Evolutionary conservation across 2,888 invertebrate genomes (phyloP), one percentile per base, ranked within the genome.

Genomic region (Cistogaster globosa): DNA sequence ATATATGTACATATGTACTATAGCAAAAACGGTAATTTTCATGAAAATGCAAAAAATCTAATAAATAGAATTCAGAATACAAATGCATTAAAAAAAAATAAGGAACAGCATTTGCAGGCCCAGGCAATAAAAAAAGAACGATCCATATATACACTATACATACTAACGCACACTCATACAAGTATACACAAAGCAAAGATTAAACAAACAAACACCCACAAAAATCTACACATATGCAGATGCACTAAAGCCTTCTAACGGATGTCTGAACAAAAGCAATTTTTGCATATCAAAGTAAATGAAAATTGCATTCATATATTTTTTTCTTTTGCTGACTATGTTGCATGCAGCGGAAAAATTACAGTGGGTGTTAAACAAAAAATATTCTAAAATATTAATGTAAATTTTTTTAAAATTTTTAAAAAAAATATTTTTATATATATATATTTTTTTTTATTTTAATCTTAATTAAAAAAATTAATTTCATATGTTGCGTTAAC

Each of bases 261-360:
- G 65, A 79, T 76, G 71, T 76, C 79, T 58, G 71, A 76, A 80
- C 79, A 80, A 80, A 76, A 71, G 71, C 71, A 80, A 76, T 69
- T 84, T 84, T 75, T 79, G 69, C 79, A 84, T 84, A 71, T 76
- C 79, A 84, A 84, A 84, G 75, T 79, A 75, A 80, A 75, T 84
- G 58, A 75, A 55, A 84, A 74, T 60, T 84, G 75, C 69, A 83
- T 79, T 79, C 74, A 69, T 57, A 18, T 72, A 3, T 71, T 63
- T 57, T 20, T 51, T 22, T 26, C 0, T 48, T 48, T 51, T 0
- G 22, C 18, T 53, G 18, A 6, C 42, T 32, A 7, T 0, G 0
- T 42, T 36, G 58, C 38, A 38, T 58, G 57, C 60, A 60, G 36
- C 18, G 26, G 22, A 63, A 65, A n/a, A n/a, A 60, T 18, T 53